phyloP scores from a whole-genome alignment of 2,797 vertebrate species.

The Gymnodraco acuticeps region DNA sequence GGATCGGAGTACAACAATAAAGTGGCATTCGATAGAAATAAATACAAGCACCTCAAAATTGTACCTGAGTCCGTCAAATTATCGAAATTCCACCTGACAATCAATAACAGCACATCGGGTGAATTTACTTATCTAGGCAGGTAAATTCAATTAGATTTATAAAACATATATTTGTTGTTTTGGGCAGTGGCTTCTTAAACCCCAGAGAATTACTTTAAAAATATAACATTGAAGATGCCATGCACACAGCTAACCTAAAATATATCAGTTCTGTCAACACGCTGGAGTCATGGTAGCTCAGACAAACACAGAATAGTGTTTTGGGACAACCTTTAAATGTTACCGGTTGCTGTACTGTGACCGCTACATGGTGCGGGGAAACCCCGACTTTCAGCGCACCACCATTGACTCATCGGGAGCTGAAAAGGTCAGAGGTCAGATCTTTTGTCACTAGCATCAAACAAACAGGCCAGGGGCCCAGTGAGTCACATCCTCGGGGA shows the following conservation, averaged over 20 bases:
- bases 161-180: slow-evolving; percentile 17
- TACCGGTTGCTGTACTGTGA: slow-evolving; percentile 51
- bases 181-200: slow-evolving; percentile 7
- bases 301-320: slow-evolving; percentile 53
- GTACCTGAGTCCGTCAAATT: not conserved
- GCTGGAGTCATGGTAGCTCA: slow-evolving; percentile 19
- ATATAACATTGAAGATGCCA: slow-evolving; percentile 1
- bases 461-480: slow-evolving; percentile 65
- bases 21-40: slow-evolving; percentile 1
- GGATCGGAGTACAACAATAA: not conserved
- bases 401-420: slow-evolving; percentile 73
- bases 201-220: not conserved
- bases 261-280: slow-evolving; percentile 24
- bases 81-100: not conserved
- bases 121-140: not conserved
- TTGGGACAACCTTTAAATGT: slow-evolving; percentile 76
- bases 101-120: slow-evolving; percentile 3
- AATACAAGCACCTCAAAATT: not conserved
- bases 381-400: slow-evolving; percentile 48
- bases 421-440: slow-evolving; percentile 78
- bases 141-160: slow-evolving; percentile 16
- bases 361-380: slow-evolving; percentile 58
- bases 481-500: slow-evolving; percentile 73
- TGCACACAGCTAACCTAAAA: slow-evolving; percentile 32
- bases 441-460: slow-evolving; percentile 77